Evolutionary conservation across 37 sponge, comb jelly and placozoan species (phyloP).

Genomic region (Oscarella lobularis): DNA sequence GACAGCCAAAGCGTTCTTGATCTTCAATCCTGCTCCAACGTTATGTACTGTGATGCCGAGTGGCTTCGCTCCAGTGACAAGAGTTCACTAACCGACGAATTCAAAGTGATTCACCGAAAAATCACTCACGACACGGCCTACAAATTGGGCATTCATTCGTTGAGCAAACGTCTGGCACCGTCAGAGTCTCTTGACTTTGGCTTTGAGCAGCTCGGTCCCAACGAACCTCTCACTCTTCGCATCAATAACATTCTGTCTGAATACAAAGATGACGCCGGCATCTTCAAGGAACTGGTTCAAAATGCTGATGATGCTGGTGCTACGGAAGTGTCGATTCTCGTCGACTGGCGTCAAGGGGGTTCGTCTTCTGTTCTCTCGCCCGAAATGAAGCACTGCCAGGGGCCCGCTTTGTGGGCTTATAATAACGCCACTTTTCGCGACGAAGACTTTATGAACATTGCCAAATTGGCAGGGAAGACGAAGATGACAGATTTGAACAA

Average conservation of each 20-base stretch:
- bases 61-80: slow-evolving; percentile 3
- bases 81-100: neutral
- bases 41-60: slow-evolving; percentile 3
- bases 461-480: neutral
- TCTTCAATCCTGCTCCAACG: neutral
- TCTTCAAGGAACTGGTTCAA: slow-evolving; percentile 58
- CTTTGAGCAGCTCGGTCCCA: slow-evolving; percentile 48
- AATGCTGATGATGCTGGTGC: slow-evolving; percentile 84
- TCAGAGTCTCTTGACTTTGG: slow-evolving; percentile 29
- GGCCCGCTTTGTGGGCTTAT: slow-evolving; percentile 43
- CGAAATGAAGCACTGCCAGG: slow-evolving; percentile 42
- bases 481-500: neutral
- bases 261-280: slow-evolving; percentile 57
- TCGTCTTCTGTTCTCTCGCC: slow-evolving; percentile 20
- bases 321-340: slow-evolving; percentile 42
- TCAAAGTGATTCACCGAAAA: slow-evolving; percentile 12
- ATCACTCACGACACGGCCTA: slow-evolving; percentile 1
- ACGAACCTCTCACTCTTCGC: slow-evolving; percentile 44
- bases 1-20: neutral
- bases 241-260: slow-evolving; percentile 50
- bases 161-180: slow-evolving; percentile 20
- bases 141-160: slow-evolving; percentile 14
- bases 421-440: slow-evolving; percentile 21
- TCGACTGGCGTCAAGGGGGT: slow-evolving; percentile 25
- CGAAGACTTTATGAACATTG: neutral